Evolutionary conservation across 2,797 vertebrate genomes (phyloP).

Genomic region (Tenualosa thibaudeaui): DNA sequence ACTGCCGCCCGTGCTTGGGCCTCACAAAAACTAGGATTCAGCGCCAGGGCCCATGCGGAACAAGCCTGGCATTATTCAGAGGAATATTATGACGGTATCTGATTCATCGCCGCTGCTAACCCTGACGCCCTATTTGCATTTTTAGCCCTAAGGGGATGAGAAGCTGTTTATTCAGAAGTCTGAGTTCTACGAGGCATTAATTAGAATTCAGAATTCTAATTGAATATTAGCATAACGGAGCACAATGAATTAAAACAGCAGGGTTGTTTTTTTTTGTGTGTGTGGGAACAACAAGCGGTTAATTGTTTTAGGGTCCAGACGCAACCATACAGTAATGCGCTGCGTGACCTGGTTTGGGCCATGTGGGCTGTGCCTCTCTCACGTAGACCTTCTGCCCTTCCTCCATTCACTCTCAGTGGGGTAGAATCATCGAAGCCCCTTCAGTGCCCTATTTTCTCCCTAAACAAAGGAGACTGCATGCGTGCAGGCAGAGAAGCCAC

Average conservation of each 20-base stretch:
- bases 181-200: constrained; percentile 52
- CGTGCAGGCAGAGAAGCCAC: neutral
- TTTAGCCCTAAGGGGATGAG: constrained; percentile 38
- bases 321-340: constrained; percentile 15
- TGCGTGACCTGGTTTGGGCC: constrained; percentile 50
- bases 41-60: constrained; percentile 26
- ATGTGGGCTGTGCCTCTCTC: neutral
- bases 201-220: constrained; percentile 55
- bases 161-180: constrained; percentile 56
- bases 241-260: constrained; percentile 47
- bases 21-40: constrained; percentile 37
- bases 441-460: constrained; percentile 33
- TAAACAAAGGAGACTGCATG: constrained; percentile 29
- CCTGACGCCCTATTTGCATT: constrained; percentile 54
- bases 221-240: constrained; percentile 55
- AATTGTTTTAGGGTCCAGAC: constrained; percentile 47
- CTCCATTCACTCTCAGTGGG: constrained; percentile 14
- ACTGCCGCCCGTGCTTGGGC: constrained; percentile 8
- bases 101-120: constrained; percentile 41
- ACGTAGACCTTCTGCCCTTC: neutral
- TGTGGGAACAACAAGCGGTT: constrained; percentile 52
- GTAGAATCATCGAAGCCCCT: constrained; percentile 33
- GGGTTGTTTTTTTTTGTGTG: constrained; percentile 27
- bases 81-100: constrained; percentile 50
- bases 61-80: constrained; percentile 48